Evolutionary conservation across 2,113 vertebrate genomes (phyloP).

Genomic region (Cavia porcellus): DNA sequence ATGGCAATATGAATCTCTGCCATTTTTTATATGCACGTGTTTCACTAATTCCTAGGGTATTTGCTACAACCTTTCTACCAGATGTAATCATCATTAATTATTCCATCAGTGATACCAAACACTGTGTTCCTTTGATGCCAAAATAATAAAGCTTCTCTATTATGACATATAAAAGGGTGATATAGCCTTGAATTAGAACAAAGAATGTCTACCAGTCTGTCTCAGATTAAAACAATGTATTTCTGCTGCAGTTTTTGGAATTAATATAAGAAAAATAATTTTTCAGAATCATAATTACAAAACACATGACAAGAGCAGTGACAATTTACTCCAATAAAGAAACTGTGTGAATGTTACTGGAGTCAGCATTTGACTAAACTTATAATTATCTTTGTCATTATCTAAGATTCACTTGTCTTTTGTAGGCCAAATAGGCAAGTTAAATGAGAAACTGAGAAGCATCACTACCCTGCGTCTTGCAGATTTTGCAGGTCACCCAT

Average conservation of each 20-base stretch:
- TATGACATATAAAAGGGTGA: neutral
- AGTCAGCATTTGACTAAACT: neutral
- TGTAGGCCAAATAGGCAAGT: no score
- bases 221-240: neutral
- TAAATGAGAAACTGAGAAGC: neutral
- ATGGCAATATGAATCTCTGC: neutral
- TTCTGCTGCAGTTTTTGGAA: neutral
- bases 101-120: neutral
- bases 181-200: neutral
- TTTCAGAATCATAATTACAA: neutral
- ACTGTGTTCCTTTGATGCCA: neutral
- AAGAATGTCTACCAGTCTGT: neutral
- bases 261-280: neutral
- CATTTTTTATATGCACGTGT: neutral
- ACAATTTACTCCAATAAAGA: neutral
- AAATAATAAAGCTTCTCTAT: neutral
- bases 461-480: no score
- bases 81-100: no score
- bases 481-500: neutral
- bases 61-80: neutral
- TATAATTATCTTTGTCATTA: neutral
- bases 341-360: neutral
- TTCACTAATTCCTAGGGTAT: neutral
- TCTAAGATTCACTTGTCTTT: constrained; percentile 16
- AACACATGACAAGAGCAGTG: neutral